Conservation (phyloP, 2,113 vertebrate species). For the Corvus hawaiiensis region DNA sequence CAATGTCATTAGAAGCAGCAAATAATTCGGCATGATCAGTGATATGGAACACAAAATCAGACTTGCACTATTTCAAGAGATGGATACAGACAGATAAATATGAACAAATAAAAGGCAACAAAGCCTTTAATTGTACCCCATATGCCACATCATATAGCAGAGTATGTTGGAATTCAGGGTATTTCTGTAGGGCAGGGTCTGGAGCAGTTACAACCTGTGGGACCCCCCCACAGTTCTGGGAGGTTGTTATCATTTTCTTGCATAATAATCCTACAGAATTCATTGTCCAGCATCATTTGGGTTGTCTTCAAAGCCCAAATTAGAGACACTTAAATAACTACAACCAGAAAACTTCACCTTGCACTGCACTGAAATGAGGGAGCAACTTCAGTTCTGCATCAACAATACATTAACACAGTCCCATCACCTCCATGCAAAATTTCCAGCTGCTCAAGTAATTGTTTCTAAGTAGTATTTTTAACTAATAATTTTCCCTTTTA, state of each 20-base stretch:
- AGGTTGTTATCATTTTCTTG: neutral
- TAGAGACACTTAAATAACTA: neutral
- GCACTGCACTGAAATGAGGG: neutral
- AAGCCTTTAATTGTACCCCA: neutral
- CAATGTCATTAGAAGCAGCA: neutral
- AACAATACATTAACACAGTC: accelerated
- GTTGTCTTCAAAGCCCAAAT: neutral
- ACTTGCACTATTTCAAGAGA: neutral
- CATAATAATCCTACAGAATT: neutral
- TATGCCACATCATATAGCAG: accelerated
- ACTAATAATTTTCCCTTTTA: neutral
- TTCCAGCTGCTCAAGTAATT: neutral
- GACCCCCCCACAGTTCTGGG: too few relatives aligned
- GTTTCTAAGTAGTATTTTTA: neutral
- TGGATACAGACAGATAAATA: neutral
- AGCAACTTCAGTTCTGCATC: neutral
- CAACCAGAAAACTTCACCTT: neutral
- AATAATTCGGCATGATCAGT: neutral
- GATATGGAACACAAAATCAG: neutral
- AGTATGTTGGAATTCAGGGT: neutral
- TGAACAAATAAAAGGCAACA: neutral
- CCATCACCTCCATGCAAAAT: neutral
- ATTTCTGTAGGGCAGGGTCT: neutral
- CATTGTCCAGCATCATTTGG: neutral
- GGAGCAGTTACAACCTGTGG: neutral